Evolutionary conservation across 2,113 vertebrate genomes (phyloP).

Genomic region (Mirounga angustirostris): DNA sequence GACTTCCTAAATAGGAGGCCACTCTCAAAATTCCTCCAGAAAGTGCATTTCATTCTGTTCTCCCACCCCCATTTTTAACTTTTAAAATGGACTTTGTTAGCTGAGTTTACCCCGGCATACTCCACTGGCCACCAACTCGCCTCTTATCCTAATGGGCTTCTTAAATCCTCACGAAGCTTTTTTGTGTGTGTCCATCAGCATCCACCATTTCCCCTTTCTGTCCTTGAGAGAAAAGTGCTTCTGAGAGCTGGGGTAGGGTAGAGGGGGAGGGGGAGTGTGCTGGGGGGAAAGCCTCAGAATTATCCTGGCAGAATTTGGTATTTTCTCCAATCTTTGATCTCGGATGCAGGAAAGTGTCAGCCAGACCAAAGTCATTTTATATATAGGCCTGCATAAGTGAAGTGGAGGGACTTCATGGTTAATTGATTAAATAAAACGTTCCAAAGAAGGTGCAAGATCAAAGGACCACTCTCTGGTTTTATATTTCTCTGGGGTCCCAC

Average conservation of each 20-base stretch:
- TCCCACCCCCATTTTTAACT: slow-evolving; percentile 40
- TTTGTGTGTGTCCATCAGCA: slow-evolving; percentile 65
- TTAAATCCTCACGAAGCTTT: slow-evolving; percentile 66
- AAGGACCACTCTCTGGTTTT: slow-evolving; percentile 89
- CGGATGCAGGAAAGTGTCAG: slow-evolving; percentile 87
- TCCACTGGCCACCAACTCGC: not conserved
- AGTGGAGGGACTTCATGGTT: slow-evolving; percentile 90
- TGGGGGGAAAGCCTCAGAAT: slow-evolving; percentile 80
- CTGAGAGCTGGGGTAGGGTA: slow-evolving; percentile 54
- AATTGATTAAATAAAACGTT: slow-evolving; percentile 93
- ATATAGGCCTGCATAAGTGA: slow-evolving; percentile 86
- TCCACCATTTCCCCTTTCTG: slow-evolving; percentile 65
- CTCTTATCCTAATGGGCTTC: slow-evolving; percentile 47
- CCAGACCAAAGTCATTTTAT: slow-evolving; percentile 88
- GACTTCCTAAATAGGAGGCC: slow-evolving; percentile 17
- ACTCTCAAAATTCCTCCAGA: slow-evolving; percentile 30
- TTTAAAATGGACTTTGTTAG: slow-evolving; percentile 5
- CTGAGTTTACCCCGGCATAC: not conserved
- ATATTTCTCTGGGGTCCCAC: slow-evolving; percentile 87
- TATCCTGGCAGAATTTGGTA: slow-evolving; percentile 81
- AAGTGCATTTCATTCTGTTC: slow-evolving; percentile 51
- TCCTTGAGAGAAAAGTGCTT: slow-evolving; percentile 75
- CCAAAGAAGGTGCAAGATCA: slow-evolving; percentile 91
- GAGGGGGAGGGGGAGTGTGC: not conserved
- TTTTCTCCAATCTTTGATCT: slow-evolving; percentile 90